Percentiles rank a stretch among this genome's conserved stretches.
Conservation (phyloP, 2,797 vertebrate species). For the Malurus splendens region DNA sequence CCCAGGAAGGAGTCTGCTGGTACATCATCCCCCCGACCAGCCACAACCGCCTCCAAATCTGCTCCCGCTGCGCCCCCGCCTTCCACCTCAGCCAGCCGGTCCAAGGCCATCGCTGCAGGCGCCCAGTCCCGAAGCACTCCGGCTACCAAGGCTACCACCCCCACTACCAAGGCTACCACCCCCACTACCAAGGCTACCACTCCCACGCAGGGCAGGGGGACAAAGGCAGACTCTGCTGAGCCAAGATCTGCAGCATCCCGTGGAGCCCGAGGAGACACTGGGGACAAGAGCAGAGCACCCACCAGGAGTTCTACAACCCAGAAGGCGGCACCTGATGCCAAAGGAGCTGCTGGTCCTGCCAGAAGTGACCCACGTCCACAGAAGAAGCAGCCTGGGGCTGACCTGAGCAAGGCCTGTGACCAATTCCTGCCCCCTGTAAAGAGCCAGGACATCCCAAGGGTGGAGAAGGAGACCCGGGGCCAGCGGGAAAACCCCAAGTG, state of each 20-base stretch:
- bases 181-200: neutral
- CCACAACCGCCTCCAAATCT: neutral
- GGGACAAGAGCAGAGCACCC: neutral
- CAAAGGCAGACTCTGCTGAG: neutral
- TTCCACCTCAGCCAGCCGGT: neutral
- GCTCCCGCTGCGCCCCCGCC: fast-evolving
- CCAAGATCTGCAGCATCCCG: neutral
- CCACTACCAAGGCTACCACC: neutral
- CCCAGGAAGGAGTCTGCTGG: conserved; percentile 19
- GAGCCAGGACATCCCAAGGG: conserved; percentile 1
- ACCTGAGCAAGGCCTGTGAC: fast-evolving
- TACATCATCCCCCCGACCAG: neutral
- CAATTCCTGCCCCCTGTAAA: neutral
- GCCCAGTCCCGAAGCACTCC: neutral
- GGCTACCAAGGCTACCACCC: neutral
- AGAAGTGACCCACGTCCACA: fast-evolving
- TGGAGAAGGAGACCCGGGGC: conserved; percentile 76
- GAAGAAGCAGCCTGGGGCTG: neutral
- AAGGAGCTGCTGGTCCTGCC: fast-evolving
- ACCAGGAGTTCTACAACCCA: neutral
- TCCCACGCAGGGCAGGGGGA: fast-evolving
- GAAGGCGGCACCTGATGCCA: neutral
- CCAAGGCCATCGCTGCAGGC: neutral
- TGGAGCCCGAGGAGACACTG: neutral
- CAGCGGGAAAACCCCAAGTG: conserved; percentile 74